Conservation (phyloP, 2,888 invertebrate genomes). For the Nomada fucata region DNA sequence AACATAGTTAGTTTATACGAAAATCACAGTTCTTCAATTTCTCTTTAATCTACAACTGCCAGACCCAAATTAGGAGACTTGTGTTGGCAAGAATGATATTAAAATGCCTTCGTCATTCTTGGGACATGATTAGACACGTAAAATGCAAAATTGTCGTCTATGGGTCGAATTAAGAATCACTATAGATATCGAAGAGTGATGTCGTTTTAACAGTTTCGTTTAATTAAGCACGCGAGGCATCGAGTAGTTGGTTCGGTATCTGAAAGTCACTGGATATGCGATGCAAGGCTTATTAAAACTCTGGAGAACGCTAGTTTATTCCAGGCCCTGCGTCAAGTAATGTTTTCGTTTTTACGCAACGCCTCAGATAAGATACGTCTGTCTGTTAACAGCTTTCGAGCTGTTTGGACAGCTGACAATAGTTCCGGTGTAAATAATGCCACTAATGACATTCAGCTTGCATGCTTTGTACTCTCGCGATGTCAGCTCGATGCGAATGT, state of each 20-base stretch:
- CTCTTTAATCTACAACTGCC: background rate
- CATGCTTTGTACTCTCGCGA: background rate
- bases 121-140: background rate
- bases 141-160: background rate
- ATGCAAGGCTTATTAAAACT: conserved; percentile 2
- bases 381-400: conserved; percentile 15
- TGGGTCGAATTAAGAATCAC: conserved; percentile 5
- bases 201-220: conserved; percentile 23
- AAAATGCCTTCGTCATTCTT: background rate
- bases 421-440: conserved; percentile 32
- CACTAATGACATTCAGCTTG: conserved; percentile 13
- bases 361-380: conserved; percentile 40
- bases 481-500: conserved; percentile 1
- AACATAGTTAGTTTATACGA: no score
- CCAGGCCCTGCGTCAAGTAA: conserved; percentile 6
- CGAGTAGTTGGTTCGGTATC: conserved; percentile 12
- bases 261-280: conserved; percentile 8
- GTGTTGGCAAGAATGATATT: background rate
- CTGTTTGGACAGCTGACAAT: conserved; percentile 55
- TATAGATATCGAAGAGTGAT: conserved; percentile 1
- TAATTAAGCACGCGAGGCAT: conserved; percentile 23
- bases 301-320: conserved; percentile 6
- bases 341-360: conserved; percentile 46
- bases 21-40: background rate
- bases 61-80: background rate